Base-by-base conservation (phyloP, 2,113 vertebrate genomes). In the Amblyopsis rosae region DNA sequence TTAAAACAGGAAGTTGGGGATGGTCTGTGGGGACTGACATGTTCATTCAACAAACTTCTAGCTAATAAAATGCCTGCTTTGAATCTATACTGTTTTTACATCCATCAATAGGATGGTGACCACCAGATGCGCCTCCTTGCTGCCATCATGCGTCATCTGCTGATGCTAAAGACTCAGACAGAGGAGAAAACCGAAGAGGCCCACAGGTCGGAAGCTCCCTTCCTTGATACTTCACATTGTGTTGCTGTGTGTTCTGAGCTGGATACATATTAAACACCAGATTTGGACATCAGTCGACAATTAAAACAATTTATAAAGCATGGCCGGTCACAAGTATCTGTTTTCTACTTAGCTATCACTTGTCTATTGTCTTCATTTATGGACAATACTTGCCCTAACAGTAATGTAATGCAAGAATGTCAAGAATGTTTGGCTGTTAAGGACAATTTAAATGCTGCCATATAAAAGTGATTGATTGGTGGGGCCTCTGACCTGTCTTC, bases 111-210 rank as follows among this genome's bases (percentile, higher is more conserved):
- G 96, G 95, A 95, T 73, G 94, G 94, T 54, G 93, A 95, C 84
- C 96, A 96, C 79, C 96, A 98, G 87, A 94, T 95, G 84, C 92
- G 96, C 71, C 92, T 95, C 76, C 94, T 98, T 65, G 88, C 94
- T 75, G 95, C 95, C 88, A 93, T 98, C 88, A 93, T 98, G 81
- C 95, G 96, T 80, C 95, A 98, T 82, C 92, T 96, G 86, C 91
- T 99, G 93, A 94, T 98, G 93, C 92, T 95, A 32, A 93, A 75
- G 87, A 95, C 95, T 55, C 95, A 96, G 77, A 94, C 92, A 3
- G 95, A 97, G 89, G 96, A 97, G 55, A 99, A 98, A 93, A 98
- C 96, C 0, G 97, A 99, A 83, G 98, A 99, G 83, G 90, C 92
- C 54, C 97, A 99, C 93, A 99, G 98, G 98, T 99, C 76, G 65